Conservation (phyloP, 2,888 invertebrate genomes). For the Hirtodrosophila trivittata region DNA sequence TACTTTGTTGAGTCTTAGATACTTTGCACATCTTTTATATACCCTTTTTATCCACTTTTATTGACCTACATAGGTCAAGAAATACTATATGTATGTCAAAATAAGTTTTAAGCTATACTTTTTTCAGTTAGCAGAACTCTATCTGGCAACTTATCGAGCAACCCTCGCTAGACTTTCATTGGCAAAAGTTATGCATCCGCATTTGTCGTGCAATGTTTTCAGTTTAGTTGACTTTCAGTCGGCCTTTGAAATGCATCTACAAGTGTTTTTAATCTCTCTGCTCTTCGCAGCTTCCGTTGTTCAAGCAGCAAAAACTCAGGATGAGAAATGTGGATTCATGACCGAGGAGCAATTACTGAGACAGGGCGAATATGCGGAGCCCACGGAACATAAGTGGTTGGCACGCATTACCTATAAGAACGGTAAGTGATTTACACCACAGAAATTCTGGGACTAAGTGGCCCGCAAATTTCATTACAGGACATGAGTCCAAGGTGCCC, state of each 20-base stretch:
- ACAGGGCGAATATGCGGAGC: conserved; percentile 32
- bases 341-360: conserved; percentile 36
- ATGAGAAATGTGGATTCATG: conserved; percentile 40
- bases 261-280: conserved; percentile 19
- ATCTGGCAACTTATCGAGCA: conserved; percentile 12
- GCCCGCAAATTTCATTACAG: conserved; percentile 19
- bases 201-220: conserved; percentile 17
- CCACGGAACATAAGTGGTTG: conserved; percentile 66
- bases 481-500: conserved; percentile 41
- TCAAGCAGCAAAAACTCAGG: conserved; percentile 16
- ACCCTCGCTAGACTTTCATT: conserved; percentile 24
- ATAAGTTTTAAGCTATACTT: not conserved
- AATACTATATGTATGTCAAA: too few relatives aligned
- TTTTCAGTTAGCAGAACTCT: too few relatives aligned
- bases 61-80: too few relatives aligned
- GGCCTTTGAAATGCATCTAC: conserved; percentile 49
- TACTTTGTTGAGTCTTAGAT: too few relatives aligned
- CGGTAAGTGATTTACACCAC: conserved; percentile 30
- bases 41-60: too few relatives aligned
- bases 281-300: conserved; percentile 21
- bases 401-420: conserved; percentile 48
- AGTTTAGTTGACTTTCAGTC: conserved; percentile 50
- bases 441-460: too few relatives aligned
- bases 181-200: not conserved
- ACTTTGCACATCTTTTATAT: too few relatives aligned